Base-by-base conservation (phyloP, 2,888 invertebrate species). In the Matsumyia berberina region DNA sequence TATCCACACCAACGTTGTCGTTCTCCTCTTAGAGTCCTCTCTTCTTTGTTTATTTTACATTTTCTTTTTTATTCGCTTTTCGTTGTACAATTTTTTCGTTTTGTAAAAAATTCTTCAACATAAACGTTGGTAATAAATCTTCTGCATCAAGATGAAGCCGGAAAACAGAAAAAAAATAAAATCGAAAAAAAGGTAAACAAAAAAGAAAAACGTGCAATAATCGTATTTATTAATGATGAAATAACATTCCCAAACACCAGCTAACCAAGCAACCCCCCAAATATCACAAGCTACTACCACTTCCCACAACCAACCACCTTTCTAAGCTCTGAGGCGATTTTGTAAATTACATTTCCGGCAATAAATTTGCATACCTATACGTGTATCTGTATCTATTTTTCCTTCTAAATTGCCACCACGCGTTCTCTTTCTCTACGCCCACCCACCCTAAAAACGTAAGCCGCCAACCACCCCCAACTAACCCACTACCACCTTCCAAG, bases 341-440 rank as follows among this genome's bases (percentile, higher is more conserved):
- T 89, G 90, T 90, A 90, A 90, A 91, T 90, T 91, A 91, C 90
- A 90, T 90, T 90, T 91, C 91, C 90, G 90, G 90, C 90, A 90
- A 91, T 91, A 90, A 90, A 90, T 91, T 90, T 91, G 90, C 90
- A 90, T 91, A 90, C 90, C 90, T 90, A 89, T 90, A 89, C 89
- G 89, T 88, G 76, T 66, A 60, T 66, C 15, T 74, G 53, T 80
- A 64, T n/a, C 46, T 74, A 57, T 74, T 64, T 69, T 79, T 90
- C 88, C 89, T 89, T 89, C 89, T 90, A 90, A 90, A 90, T 90
- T 90, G 91, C 91, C 90, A 80, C 74, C 80, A 85, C 70, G 31
- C 67, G 66, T 58, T 85, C 80, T 76, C 74, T 58, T 76, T 69
- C 80, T 76, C 44, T 57, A n/a, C 37, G 42, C 57, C 37, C 37